phyloP scores from a whole-genome alignment of 2,113 vertebrate genomes.

The Caranx melampygus region DNA sequence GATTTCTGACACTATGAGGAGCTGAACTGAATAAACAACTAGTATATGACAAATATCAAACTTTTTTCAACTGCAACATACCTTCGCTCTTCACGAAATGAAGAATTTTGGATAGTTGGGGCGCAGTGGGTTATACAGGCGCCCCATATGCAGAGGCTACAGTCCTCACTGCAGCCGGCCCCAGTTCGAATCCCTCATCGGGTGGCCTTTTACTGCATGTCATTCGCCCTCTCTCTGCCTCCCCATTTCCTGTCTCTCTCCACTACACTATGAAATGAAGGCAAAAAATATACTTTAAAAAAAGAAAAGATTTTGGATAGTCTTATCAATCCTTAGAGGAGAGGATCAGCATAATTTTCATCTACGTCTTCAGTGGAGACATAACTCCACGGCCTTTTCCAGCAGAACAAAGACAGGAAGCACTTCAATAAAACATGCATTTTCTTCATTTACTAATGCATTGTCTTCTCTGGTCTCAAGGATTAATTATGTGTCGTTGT shows the following conservation, averaged over 20 bases:
- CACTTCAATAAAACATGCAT: conserved; percentile 6
- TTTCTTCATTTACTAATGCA: neutral
- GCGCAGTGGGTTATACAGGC: too few relatives aligned
- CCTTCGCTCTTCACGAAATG: neutral
- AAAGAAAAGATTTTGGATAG: neutral
- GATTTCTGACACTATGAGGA: neutral
- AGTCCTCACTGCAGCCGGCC: too few relatives aligned
- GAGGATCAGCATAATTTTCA: neutral
- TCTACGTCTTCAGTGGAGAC: neutral
- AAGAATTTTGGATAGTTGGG: neutral
- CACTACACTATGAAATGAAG: too few relatives aligned
- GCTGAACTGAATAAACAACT: neutral
- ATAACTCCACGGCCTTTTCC: neutral
- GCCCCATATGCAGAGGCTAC: too few relatives aligned
- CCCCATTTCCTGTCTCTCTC: too few relatives aligned
- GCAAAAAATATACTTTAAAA: too few relatives aligned
- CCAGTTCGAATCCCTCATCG: too few relatives aligned
- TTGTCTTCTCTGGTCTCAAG: neutral
- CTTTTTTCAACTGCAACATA: neutral
- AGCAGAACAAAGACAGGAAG: neutral
- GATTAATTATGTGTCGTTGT: conserved; percentile 7
- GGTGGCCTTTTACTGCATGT: too few relatives aligned
- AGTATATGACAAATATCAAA: neutral
- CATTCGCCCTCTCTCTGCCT: too few relatives aligned
- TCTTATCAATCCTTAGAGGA: neutral